phyloP scores from a whole-genome alignment of 2,797 vertebrate genomes.

The Crocodylus rhombifer region DNA sequence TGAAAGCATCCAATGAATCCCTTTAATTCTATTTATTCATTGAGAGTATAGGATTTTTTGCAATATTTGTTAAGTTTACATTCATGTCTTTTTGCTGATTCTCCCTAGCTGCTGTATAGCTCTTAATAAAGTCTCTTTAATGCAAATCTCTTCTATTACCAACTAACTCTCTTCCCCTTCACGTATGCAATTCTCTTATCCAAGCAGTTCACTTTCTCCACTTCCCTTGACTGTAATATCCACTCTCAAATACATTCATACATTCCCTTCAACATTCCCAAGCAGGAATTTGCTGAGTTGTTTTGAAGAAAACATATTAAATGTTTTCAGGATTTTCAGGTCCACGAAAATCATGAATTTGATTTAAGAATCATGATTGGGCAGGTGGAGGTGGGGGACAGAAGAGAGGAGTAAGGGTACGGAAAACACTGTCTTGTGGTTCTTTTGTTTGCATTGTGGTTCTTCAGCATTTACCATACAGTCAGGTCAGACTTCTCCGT shows the following conservation, averaged over 20 bases:
- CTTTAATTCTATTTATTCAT: not conserved
- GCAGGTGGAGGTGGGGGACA: too few species aligned
- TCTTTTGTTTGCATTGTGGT: not conserved
- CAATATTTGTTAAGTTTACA: not conserved
- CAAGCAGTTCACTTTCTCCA: not conserved
- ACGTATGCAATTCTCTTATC: constrained; percentile 6
- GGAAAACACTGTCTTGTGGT: not conserved
- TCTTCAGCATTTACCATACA: too few species aligned
- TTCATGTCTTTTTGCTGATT: not conserved
- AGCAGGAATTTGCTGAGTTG: not conserved
- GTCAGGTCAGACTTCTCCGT: not conserved
- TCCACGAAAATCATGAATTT: not conserved
- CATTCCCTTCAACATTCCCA: not conserved
- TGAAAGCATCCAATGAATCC: not conserved
- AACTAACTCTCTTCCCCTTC: not conserved
- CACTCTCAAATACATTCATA: not conserved
- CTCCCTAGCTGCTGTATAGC: not conserved
- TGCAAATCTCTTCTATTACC: not conserved
- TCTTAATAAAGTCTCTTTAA: not conserved
- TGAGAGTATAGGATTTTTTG: not conserved
- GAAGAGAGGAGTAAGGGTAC: too few species aligned
- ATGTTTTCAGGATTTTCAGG: too few species aligned
- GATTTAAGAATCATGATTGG: not conserved
- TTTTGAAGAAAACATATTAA: not conserved
- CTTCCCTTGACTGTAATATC: not conserved